Base-by-base conservation (phyloP, 2,797 vertebrate genomes). In the Ceryle rudis region DNA sequence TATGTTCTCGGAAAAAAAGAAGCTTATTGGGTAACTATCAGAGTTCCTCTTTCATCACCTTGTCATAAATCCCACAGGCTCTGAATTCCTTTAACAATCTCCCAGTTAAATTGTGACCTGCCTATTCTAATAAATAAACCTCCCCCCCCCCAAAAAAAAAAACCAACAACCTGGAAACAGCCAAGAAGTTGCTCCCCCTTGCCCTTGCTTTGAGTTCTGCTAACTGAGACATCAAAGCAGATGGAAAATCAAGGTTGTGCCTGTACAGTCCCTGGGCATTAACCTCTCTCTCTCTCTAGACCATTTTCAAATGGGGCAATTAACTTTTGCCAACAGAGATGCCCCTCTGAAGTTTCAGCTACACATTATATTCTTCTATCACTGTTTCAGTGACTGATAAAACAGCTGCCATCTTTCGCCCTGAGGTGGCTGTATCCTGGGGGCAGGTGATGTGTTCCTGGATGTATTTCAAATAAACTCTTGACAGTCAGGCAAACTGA, bases 71-170 rank as follows among this genome's bases (percentile, higher is more conserved):
- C 96, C 92, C 87, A 92, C 57, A 79, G 84, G 69, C 92, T 94
- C 94, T 81, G 92, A 97, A 97, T 97, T 97, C 91, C 83, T 97
- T 93, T 92, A 96, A 92, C 89, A 96, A 94, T 96, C 92, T 95
- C 84, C 72, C 87, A 71, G 90, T 93, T 97, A 95, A 97, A 96
- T 93, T 95, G 94, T 93, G 94, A 91, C 93, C 69, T 95, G 93
- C 70, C 95, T 95, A 84, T 95, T 95, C 85, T 86, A 93, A 94
- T 94, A 96, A 96, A 96, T 88, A 96, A 86, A 93, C 31, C 17
- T 5, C 7, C 14, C 23, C 2, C 28, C 49, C 23, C 11, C 11
- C 39, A 41, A 41, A 41, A 41, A 41, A 15, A 37, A 37, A 37
- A 7, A 1, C 14, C 5, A 3, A 23, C 9, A 92, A 54, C 23